Evolutionary conservation across 2,797 vertebrate species (phyloP).

Genomic region (Nyctalus aviator): DNA sequence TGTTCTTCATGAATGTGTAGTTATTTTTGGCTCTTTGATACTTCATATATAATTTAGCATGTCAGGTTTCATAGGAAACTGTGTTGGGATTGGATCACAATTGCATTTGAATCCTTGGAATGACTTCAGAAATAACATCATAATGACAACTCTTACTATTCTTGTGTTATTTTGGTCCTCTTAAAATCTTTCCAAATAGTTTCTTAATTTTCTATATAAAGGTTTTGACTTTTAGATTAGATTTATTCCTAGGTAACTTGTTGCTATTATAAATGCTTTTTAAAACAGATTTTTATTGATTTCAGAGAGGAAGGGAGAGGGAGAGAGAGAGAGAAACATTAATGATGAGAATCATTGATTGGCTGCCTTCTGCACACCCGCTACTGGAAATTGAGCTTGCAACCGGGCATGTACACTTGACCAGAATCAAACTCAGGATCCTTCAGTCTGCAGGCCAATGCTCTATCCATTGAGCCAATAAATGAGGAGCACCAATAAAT

Average conservation of each 20-base stretch:
- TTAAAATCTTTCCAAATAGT: not conserved
- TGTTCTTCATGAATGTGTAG: not conserved
- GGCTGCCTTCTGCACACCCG: no score
- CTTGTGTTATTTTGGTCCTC: not conserved
- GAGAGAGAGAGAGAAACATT: no score
- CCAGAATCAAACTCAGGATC: not conserved
- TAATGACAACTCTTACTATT: not conserved
- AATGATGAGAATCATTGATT: no score
- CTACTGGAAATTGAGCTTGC: no score
- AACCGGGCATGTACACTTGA: not conserved
- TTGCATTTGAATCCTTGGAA: not conserved
- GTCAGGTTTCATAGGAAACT: not conserved
- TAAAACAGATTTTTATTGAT: no score
- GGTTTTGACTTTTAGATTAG: not conserved
- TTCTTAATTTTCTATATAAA: not conserved
- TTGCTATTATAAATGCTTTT: not conserved
- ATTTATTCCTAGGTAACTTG: not conserved
- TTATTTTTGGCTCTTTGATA: not conserved
- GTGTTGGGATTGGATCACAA: not conserved
- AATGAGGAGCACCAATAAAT: no score
- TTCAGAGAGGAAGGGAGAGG: no score
- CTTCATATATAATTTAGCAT: not conserved
- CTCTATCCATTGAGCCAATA: not conserved
- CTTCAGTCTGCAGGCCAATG: not conserved
- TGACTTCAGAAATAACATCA: not conserved